phyloP scores from a whole-genome alignment of 2,888 invertebrate species.

The Pollenia labialis region DNA sequence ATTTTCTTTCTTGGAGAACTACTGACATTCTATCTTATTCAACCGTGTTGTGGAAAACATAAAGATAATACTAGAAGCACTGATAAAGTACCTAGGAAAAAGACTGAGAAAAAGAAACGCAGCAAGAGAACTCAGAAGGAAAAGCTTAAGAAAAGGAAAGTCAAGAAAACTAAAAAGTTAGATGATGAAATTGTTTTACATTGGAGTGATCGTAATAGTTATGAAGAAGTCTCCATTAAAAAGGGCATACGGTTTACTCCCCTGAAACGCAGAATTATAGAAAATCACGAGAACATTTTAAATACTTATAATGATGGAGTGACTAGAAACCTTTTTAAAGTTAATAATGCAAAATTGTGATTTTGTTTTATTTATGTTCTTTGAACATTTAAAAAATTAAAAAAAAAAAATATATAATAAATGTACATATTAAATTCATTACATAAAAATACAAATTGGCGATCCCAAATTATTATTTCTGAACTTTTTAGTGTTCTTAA shows the following conservation, averaged over 20 bases:
- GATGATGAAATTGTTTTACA: constrained; percentile 53
- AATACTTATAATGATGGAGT: not conserved
- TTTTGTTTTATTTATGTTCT: too few relatives aligned
- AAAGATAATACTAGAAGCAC: not conserved
- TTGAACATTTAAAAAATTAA: too few relatives aligned
- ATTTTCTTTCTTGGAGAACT: constrained; percentile 80
- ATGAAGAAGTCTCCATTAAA: constrained; percentile 71
- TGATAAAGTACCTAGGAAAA: not conserved
- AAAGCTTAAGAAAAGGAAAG: constrained; percentile 1
- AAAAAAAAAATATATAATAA: too few relatives aligned
- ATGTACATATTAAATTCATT: too few relatives aligned
- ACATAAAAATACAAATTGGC: too few relatives aligned
- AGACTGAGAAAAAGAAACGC: not conserved
- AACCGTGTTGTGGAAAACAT: constrained; percentile 21
- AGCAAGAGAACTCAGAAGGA: not conserved
- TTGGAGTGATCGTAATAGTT: constrained; percentile 52
- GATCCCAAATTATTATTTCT: too few relatives aligned
- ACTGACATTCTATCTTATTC: constrained; percentile 61
- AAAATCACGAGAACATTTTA: constrained; percentile 16
- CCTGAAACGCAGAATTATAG: constrained; percentile 78
- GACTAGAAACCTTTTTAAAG: not conserved
- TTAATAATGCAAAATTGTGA: too few relatives aligned
- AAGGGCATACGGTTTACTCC: constrained; percentile 81
- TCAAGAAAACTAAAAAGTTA: not conserved
- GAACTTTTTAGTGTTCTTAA: too few relatives aligned